phyloP scores from a whole-genome alignment of 2,797 vertebrate genomes.

The Macrochelys suwanniensis region DNA sequence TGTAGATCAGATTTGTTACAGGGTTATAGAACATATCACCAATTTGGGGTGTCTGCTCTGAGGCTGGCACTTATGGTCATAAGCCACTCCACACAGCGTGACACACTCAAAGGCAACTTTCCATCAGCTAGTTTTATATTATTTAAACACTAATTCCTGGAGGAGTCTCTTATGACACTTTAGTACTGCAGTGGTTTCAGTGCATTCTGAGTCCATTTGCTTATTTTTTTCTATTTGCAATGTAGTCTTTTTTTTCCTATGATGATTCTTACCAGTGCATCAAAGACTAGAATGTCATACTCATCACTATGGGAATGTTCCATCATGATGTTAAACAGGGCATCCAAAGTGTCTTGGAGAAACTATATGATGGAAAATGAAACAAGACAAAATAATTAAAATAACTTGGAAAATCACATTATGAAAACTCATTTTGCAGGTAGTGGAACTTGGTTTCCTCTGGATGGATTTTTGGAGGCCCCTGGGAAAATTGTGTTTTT shows the following conservation, averaged over 20 bases:
- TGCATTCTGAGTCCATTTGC: neutral
- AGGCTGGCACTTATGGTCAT: neutral
- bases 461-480: neutral
- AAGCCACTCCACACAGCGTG: neutral
- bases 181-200: neutral
- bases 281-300: conserved; percentile 98
- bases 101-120: neutral
- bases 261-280: conserved; percentile 91
- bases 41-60: neutral
- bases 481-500: neutral
- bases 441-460: neutral
- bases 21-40: neutral
- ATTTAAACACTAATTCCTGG: neutral
- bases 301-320: conserved; percentile 94
- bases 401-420: neutral
- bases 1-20: neutral
- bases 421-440: neutral
- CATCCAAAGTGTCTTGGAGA: conserved; percentile 97
- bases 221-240: neutral
- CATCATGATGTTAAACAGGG: conserved; percentile 99
- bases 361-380: conserved; percentile 83
- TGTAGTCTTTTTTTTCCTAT: neutral
- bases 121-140: neutral
- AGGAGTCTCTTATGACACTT: neutral
- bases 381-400: neutral